phyloP scores from a whole-genome alignment of 1,140 invertebrate species.

The Zaprionus gabonicus region DNA sequence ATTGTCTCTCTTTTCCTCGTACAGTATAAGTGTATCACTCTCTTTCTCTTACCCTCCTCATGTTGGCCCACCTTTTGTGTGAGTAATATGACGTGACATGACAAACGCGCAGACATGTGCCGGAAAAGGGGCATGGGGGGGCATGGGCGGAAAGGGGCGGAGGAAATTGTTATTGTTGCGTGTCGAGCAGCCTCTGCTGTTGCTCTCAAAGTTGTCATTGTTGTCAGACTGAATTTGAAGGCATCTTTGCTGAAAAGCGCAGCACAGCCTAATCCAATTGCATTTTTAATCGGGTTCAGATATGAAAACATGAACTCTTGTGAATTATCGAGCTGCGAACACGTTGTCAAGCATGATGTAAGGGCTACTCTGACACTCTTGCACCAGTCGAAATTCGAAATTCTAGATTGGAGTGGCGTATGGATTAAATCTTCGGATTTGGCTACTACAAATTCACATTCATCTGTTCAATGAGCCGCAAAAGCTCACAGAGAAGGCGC shows the following conservation, averaged over 20 bases:
- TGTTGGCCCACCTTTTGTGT: conserved; percentile 60
- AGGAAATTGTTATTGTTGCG: conserved; percentile 49
- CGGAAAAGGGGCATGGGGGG: conserved; percentile 16
- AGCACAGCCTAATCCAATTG: conserved; percentile 68
- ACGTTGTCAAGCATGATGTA: conserved; percentile 38
- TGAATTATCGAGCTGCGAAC: conserved; percentile 54
- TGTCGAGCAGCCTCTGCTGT: conserved; percentile 51
- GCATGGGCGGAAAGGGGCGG: conserved; percentile 1
- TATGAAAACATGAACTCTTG: conserved; percentile 35
- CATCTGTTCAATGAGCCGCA: conserved; percentile 63
- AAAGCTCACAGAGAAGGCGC: conserved; percentile 48
- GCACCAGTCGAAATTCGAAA: not conserved
- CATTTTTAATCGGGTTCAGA: conserved; percentile 38
- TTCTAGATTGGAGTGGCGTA: not conserved
- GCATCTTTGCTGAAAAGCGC: conserved; percentile 36
- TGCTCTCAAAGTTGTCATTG: conserved; percentile 33
- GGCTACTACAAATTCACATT: conserved; percentile 22
- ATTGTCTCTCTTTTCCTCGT: not conserved
- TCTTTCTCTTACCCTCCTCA: not conserved
- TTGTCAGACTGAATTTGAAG: conserved; percentile 53
- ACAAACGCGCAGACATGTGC: conserved; percentile 49
- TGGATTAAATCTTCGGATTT: conserved; percentile 22
- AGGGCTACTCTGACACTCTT: conserved; percentile 14
- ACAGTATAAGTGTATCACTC: not conserved
- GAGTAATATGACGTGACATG: conserved; percentile 76